Evolutionary conservation across 1,140 invertebrate species (phyloP).

Genomic region (Pseudachorutes palmiensis): DNA sequence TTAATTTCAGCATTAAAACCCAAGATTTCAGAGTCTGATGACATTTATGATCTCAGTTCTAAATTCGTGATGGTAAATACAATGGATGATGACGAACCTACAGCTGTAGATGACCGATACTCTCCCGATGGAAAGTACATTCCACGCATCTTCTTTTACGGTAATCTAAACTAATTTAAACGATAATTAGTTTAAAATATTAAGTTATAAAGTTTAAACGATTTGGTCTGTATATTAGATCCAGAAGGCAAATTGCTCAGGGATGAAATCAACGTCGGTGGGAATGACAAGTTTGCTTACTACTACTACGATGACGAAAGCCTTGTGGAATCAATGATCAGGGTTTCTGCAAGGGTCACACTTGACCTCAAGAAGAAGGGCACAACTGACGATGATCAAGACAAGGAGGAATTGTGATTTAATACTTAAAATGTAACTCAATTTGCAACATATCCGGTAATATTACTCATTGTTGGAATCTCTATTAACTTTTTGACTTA

Average conservation of each 20-base stretch:
- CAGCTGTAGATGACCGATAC: constrained; percentile 46
- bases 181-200: constrained; percentile 11
- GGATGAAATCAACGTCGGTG: constrained; percentile 50
- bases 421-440: too few relatives aligned
- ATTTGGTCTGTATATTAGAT: constrained; percentile 42
- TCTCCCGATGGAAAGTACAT: constrained; percentile 54
- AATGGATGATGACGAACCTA: constrained; percentile 52
- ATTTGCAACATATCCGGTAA: too few relatives aligned
- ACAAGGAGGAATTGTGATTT: too few relatives aligned
- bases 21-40: constrained; percentile 48
- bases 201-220: background rate
- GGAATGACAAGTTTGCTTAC: constrained; percentile 52
- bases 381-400: too few relatives aligned
- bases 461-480: too few relatives aligned
- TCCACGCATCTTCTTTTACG: constrained; percentile 49
- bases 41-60: constrained; percentile 49
- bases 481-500: too few relatives aligned
- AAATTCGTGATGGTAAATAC: constrained; percentile 55
- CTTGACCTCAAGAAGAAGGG: background rate
- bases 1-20: constrained; percentile 38
- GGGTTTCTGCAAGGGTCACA: background rate
- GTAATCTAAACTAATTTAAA: constrained; percentile 37
- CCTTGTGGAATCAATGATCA: constrained; percentile 47
- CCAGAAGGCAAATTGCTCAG: constrained; percentile 47
- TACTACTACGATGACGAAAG: constrained; percentile 50